These are phyloP conservation scores for Rhinophrynus dorsalis DNA, from an alignment of 2,797 vertebrate species.

Conservation along the genomic window DNA sequence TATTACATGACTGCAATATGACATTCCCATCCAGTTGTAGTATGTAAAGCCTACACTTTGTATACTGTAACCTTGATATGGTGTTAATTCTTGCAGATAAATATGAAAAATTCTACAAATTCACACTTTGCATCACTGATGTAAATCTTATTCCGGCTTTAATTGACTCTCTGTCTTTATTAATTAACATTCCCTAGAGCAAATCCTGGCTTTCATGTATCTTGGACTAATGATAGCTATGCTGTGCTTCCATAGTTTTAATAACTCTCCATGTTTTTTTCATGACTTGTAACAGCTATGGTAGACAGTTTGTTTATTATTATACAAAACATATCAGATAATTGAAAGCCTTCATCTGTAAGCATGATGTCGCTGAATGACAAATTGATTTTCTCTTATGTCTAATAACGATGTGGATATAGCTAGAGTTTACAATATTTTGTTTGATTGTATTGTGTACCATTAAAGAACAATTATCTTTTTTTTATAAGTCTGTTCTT, in stretches of 20 bases:
- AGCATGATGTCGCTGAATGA: slow-evolving; percentile 54
- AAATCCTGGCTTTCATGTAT: slow-evolving; percentile 6
- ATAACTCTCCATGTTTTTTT: slow-evolving; percentile 28
- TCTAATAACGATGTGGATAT: slow-evolving; percentile 25
- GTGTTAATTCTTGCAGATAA: slow-evolving; percentile 9
- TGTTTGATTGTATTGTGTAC: background rate
- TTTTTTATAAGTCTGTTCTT: too few species aligned
- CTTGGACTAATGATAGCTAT: slow-evolving; percentile 17
- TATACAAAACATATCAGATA: slow-evolving; percentile 62
- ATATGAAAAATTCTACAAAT: background rate
- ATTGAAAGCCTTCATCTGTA: slow-evolving; percentile 61
- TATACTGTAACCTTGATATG: background rate
- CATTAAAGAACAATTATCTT: background rate
- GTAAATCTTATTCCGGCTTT: background rate
- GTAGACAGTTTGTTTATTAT: slow-evolving; percentile 54
- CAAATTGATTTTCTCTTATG: slow-evolving; percentile 58
- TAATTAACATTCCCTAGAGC: slow-evolving; percentile 20
- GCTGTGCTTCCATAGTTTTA: slow-evolving; percentile 24
- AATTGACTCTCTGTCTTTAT: slow-evolving; percentile 2
- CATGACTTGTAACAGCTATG: slow-evolving; percentile 4
- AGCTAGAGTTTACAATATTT: background rate
- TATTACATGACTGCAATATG: too few species aligned
- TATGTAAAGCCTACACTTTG: too few species aligned
- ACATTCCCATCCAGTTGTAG: too few species aligned
- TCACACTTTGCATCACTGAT: background rate